Evolutionary conservation across 2,113 vertebrate genomes (phyloP), one percentile per base, ranked within the genome.

Genomic region (Epinephelus lanceolatus): DNA sequence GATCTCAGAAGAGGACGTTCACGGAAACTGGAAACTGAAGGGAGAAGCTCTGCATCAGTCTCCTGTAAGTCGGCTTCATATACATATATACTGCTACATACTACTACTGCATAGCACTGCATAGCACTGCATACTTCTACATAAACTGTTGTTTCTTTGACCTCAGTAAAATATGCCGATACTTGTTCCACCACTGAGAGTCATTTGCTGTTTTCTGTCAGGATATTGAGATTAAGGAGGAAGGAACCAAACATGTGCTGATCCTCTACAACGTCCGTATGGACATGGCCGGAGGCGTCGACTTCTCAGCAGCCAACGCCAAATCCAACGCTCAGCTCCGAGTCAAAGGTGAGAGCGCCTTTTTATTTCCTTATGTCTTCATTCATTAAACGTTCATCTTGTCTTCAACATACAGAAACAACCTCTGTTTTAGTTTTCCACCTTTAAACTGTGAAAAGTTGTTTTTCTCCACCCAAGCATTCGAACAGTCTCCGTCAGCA

Each of bases 161-260:
- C 40, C 11, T 12, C 1, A 45, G 47, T 49, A 49, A 49, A 17
- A 17, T 15, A 15, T 17, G 42, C 15, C 15, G 4, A 14, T 14
- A 5, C 12, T 11, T 49, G 47, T 17, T 49, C 11, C 47, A 49
- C 47, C 4, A 12, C 15, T 14, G 42, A 45, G 8, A 42, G 8
- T 45, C 11, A 9, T 45, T 45, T 9, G 10, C 14, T 40, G 14
- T 78, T 78, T 49, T 11, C 23, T 45, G 86, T 30, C 88, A 99
- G 98, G 98, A 99, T 19, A 97, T 98, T 88, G 98, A 99, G 91
- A 99, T 98, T 51, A 99, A 98, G 85, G 97, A 99, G 87, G 98
- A 99, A 90, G 98, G 97, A 78, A 98, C 95, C 89, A 95, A 93
- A 67, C 98, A 99, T 71, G 89, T 97, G 65, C 93, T 99, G 71